phyloP scores from a whole-genome alignment of 1,140 invertebrate genomes.

The Druon quercuslanigerum region DNA sequence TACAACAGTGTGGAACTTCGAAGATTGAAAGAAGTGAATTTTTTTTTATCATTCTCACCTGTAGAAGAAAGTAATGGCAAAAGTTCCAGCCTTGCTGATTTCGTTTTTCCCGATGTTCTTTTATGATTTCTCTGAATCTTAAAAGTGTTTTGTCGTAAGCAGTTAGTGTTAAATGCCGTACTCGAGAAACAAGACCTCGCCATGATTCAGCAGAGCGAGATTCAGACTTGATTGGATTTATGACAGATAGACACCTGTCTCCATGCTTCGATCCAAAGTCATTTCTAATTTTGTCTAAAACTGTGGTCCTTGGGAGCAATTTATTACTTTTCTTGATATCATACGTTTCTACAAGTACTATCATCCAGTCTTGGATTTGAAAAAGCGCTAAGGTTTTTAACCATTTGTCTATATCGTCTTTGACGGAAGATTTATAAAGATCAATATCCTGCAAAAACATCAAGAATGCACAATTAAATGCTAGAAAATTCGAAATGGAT shows the following conservation, averaged over 20 bases:
- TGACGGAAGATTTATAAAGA: conserved; percentile 88
- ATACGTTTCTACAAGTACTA: conserved; percentile 93
- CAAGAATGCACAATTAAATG: background rate
- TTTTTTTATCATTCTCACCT: conserved; percentile 79
- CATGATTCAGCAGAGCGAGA: conserved; percentile 92
- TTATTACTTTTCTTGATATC: conserved; percentile 95
- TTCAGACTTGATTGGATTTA: conserved; percentile 93
- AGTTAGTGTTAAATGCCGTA: conserved; percentile 88
- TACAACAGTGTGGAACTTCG: too few relatives aligned
- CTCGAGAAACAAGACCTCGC: conserved; percentile 87
- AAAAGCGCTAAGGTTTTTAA: conserved; percentile 84
- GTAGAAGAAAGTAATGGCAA: conserved; percentile 94
- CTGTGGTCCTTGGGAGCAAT: conserved; percentile 92
- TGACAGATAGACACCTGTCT: conserved; percentile 91
- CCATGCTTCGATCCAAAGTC: conserved; percentile 94
- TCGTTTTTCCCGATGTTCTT: conserved; percentile 91
- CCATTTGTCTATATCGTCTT: conserved; percentile 94
- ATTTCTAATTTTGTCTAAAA: conserved; percentile 94
- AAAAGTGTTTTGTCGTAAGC: conserved; percentile 91
- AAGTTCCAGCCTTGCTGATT: conserved; percentile 96
- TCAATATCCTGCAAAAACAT: conserved; percentile 87
- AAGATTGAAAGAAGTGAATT: background rate
- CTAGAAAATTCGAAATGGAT: background rate
- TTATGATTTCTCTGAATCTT: conserved; percentile 93
- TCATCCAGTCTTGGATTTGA: conserved; percentile 94